A percentile compares a stretch with the other conserved stretches of the same genome.
These are phyloP conservation scores for Pteronura brasiliensis DNA, from an alignment of 2,113 vertebrate genomes.

Conservation along the genomic window DNA sequence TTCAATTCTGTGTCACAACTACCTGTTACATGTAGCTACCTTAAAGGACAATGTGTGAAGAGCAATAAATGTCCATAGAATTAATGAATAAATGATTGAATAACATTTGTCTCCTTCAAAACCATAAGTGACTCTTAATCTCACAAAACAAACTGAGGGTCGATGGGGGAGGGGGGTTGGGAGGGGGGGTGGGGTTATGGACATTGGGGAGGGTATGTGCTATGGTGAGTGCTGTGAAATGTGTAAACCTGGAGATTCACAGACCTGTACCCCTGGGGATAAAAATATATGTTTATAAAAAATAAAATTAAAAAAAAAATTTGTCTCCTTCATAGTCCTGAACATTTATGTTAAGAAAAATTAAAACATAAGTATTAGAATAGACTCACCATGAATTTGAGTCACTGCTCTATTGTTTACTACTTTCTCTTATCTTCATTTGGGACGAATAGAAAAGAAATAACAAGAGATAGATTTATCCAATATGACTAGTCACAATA, in stretches of 20 bases:
- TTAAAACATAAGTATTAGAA: not conserved
- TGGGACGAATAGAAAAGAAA: not conserved
- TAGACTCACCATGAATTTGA: not conserved
- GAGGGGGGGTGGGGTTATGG: too few species aligned
- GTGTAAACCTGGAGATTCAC: too few species aligned
- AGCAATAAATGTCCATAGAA: not conserved
- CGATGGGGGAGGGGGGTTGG: too few species aligned
- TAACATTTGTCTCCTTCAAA: not conserved
- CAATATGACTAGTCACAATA: not conserved
- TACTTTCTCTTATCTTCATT: not conserved
- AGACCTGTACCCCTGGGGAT: too few species aligned
- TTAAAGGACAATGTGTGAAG: not conserved
- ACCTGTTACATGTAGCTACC: not conserved
- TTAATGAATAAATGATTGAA: not conserved
- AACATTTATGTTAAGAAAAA: not conserved
- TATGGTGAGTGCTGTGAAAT: too few species aligned
- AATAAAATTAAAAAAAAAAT: too few species aligned
- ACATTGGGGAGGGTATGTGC: too few species aligned
- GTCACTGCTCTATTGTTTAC: not conserved
- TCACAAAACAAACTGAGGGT: too few species aligned
- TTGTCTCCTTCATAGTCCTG: not conserved
- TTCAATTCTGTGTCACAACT: not conserved
- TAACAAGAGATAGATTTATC: not conserved
- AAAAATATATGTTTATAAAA: too few species aligned
- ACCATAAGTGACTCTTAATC: too few species aligned